These are phyloP conservation scores for Miniopterus natalensis DNA, from an alignment of 2,113 vertebrate genomes.

Conservation along the genomic window DNA sequence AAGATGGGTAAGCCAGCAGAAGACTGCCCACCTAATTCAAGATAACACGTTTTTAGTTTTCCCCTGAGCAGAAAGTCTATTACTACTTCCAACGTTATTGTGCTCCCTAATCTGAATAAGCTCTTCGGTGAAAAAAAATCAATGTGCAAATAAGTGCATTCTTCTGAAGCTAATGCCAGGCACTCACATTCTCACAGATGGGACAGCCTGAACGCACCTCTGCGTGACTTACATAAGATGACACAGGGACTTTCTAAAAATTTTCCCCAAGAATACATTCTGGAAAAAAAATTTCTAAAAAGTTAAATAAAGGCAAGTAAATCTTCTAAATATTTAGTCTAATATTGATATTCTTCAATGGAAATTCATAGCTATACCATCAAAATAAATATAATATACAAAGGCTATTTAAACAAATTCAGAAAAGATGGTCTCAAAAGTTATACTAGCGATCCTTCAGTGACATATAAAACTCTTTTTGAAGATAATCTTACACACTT, in stretches of 20 bases:
- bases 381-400: slow-evolving; percentile 45
- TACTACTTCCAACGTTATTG: background rate
- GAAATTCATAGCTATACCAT: background rate
- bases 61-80: background rate
- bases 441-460: background rate
- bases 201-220: background rate
- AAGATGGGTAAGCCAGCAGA: background rate
- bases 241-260: background rate
- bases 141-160: slow-evolving; percentile 38
- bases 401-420: slow-evolving; percentile 39
- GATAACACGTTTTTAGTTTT: background rate
- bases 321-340: slow-evolving; percentile 12
- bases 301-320: background rate
- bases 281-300: background rate
- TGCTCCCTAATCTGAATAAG: slow-evolving; percentile 53
- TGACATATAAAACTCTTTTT: background rate
- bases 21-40: background rate
- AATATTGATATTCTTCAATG: background rate
- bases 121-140: slow-evolving; percentile 51
- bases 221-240: background rate
- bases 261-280: background rate
- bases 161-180: slow-evolving; percentile 20
- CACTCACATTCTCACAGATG: background rate
- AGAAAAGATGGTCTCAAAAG: slow-evolving; percentile 1
- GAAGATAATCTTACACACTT: background rate